Base-by-base conservation (phyloP, 2,888 invertebrate genomes). In the Hydriomena furcata region DNA sequence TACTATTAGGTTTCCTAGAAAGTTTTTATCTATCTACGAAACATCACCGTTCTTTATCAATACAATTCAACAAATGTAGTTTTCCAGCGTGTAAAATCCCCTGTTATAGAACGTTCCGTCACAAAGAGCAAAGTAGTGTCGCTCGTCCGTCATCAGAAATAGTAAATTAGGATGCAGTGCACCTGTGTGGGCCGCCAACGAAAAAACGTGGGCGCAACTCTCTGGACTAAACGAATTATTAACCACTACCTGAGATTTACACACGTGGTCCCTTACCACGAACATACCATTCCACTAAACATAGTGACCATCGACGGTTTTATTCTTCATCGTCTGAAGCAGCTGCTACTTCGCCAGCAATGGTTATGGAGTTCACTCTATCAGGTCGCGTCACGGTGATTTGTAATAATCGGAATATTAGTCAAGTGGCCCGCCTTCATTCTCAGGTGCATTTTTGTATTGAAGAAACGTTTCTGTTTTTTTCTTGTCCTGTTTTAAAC, bases 401-500 rank as follows among this genome's bases (percentile, higher is more conserved):
- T 79, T 78, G 77, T 84, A 79, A 79, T 83, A 79, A 86, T 84
- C 82, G 83, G 77, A 80, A 82, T 89, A 84, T 86, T 86, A 86
- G 86, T 86, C 79, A 87, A 86, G 86, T 85, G 80, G 83, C 78
- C 86, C 88, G 84, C 88, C 88, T 87, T 83, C 86, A 86, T 88
- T 86, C 88, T 89, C 89, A 89, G 89, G 88, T 89, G 89, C 88
- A 86, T 89, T 86, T 88, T 88, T 88, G 86, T 85, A 87, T 89
- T 80, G 82, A 82, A 81, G 83, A 76, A 83, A 79, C 84, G 77
- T 82, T 82, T 81, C 76, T 79, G 72, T 66, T 80, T 84, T 86
- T 86, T 85, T 82, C 80, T 84, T 83, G 75, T 79, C 79, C 71
- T 82, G 77, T 85, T 84, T 84, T 77, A 76, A 82, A 83, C 80